Evolutionary conservation across 2,797 vertebrate species (phyloP).

Genomic region (Peromyscus aztecus): DNA sequence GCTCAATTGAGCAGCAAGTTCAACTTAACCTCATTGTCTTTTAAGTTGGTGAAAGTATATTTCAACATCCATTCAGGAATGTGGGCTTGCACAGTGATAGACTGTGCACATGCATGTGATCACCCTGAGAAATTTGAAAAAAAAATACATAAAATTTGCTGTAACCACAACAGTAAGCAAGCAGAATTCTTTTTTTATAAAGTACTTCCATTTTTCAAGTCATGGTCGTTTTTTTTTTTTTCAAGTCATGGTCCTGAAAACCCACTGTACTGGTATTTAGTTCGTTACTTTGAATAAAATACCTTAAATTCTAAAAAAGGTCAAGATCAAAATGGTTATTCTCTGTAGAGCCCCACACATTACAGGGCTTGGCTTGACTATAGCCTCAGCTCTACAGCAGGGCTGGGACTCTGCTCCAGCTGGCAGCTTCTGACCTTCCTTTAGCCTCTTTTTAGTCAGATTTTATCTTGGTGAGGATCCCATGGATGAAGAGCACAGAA

Average conservation of each 20-base stretch:
- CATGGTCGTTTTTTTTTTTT: constrained; percentile 16
- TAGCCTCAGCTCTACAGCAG: accelerated
- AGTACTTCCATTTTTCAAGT: neutral
- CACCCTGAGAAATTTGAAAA: neutral
- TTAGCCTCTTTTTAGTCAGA: neutral
- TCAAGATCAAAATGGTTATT: neutral
- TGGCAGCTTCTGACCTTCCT: neutral
- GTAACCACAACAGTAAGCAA: neutral
- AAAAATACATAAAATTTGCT: neutral
- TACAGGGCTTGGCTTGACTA: accelerated
- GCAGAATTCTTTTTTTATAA: neutral
- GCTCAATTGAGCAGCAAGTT: neutral
- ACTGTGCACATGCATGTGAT: neutral
- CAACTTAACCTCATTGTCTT: neutral
- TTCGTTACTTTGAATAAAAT: neutral
- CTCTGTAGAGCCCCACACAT: neutral
- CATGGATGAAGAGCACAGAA: neutral
- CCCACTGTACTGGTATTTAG: neutral
- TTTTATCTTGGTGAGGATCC: neutral
- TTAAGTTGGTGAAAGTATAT: neutral
- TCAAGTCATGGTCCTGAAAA: neutral
- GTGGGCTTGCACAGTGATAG: neutral
- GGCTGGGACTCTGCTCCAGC: neutral
- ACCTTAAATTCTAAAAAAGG: neutral
- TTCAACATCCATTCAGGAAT: neutral